phyloP scores from a whole-genome alignment of 1,140 invertebrate genomes.

The Cepaea nemoralis region DNA sequence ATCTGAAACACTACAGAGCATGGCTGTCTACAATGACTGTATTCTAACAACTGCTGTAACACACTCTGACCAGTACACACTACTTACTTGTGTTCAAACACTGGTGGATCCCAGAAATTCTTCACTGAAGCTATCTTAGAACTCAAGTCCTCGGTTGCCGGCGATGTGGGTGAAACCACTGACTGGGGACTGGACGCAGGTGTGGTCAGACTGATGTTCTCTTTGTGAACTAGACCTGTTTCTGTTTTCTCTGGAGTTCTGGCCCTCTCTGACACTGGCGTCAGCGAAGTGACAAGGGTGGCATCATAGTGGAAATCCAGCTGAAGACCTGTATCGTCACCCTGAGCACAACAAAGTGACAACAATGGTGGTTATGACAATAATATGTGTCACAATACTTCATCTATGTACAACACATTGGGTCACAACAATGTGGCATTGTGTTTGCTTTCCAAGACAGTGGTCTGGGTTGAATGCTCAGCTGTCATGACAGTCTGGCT shows the following conservation, averaged over 20 bases:
- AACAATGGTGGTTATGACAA: too few species aligned
- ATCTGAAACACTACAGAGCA: too few species aligned
- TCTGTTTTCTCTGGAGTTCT: conserved; percentile 79
- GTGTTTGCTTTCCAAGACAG: too few species aligned
- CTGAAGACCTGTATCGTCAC: conserved; percentile 89
- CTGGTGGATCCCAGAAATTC: conserved; percentile 83
- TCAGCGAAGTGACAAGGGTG: conserved; percentile 71
- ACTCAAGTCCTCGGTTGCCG: conserved; percentile 88
- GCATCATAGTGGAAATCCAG: conserved; percentile 88
- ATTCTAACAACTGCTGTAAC: too few species aligned
- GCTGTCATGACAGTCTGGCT: too few species aligned
- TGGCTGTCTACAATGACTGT: too few species aligned
- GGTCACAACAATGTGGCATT: too few species aligned
- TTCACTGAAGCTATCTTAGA: conserved; percentile 94
- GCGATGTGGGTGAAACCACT: conserved; percentile 76
- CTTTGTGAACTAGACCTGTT: conserved; percentile 64
- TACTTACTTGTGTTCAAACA: conserved; percentile 36
- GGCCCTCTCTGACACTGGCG: conserved; percentile 60
- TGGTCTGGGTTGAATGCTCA: too few species aligned
- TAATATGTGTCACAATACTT: too few species aligned
- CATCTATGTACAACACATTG: too few species aligned
- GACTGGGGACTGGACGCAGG: conserved; percentile 59
- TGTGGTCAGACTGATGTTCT: conserved; percentile 71
- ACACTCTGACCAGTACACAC: too few species aligned
- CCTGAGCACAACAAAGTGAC: conserved; percentile 63